Evolutionary conservation across 2,113 vertebrate genomes (phyloP).

Genomic region (Nipponia nippon): DNA sequence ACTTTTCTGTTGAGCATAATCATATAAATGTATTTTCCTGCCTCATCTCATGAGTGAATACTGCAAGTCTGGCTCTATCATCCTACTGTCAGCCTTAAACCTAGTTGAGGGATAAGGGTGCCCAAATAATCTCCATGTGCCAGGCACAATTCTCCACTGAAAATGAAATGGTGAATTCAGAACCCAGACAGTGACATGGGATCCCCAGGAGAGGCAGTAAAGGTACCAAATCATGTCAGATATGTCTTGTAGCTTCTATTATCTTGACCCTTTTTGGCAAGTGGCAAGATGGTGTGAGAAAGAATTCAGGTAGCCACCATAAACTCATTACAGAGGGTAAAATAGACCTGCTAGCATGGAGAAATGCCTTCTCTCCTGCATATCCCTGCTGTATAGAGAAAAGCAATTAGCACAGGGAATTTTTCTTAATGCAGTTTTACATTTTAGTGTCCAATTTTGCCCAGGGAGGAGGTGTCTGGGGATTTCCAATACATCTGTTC

Average conservation of each 20-base stretch:
- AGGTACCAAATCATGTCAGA: background rate
- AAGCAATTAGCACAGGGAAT: conserved; percentile 6
- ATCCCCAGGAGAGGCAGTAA: background rate
- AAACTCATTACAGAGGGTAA: background rate
- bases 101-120: background rate
- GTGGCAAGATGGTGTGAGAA: background rate
- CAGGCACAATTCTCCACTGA: background rate
- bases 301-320: background rate
- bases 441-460: background rate
- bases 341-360: background rate
- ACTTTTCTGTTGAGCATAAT: background rate
- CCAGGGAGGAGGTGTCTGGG: background rate
- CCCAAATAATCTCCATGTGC: background rate
- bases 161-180: background rate
- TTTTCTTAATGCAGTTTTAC: conserved; percentile 9
- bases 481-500: conserved; percentile 50
- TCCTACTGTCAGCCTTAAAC: background rate
- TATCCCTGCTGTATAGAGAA: background rate
- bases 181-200: background rate
- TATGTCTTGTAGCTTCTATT: background rate
- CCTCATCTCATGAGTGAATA: background rate
- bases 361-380: background rate
- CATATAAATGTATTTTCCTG: background rate
- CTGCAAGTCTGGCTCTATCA: background rate
- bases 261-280: background rate